phyloP scores from a whole-genome alignment of 2,888 invertebrate species.

The Ichneumoninae sp. region DNA sequence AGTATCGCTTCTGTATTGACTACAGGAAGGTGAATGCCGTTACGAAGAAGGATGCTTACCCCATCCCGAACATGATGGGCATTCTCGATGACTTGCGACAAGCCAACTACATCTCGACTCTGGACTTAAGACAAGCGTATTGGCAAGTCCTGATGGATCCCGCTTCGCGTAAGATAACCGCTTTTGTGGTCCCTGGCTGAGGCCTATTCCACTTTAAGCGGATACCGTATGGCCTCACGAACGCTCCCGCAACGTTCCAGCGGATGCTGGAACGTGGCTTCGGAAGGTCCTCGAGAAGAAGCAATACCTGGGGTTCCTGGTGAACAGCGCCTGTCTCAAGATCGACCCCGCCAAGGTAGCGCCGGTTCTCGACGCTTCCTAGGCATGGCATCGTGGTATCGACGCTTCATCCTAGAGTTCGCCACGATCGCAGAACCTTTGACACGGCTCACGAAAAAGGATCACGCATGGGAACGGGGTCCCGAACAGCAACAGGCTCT shows the following conservation, averaged over 20 bases:
- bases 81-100: constrained; percentile 73
- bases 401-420: background rate
- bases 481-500: background rate
- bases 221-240: constrained; percentile 74
- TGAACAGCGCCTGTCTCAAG: constrained; percentile 66
- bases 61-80: constrained; percentile 71
- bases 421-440: background rate
- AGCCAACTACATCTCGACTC: constrained; percentile 72
- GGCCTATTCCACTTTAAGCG: constrained; percentile 74
- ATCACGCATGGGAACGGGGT: background rate
- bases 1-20: constrained; percentile 75
- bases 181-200: constrained; percentile 56
- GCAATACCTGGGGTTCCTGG: constrained; percentile 57
- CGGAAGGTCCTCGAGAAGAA: constrained; percentile 34
- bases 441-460: background rate
- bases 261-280: constrained; percentile 50
- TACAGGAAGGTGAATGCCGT: constrained; percentile 75
- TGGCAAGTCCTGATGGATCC: constrained; percentile 72
- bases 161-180: constrained; percentile 69
- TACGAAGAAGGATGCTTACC: constrained; percentile 74
- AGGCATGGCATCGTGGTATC: constrained; percentile 63
- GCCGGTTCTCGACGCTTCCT: constrained; percentile 67
- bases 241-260: constrained; percentile 65
- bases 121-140: constrained; percentile 75
- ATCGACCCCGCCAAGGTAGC: constrained; percentile 55